Evolutionary conservation across 2,888 invertebrate genomes (phyloP).

Genomic region (Parochlus steinenii): DNA sequence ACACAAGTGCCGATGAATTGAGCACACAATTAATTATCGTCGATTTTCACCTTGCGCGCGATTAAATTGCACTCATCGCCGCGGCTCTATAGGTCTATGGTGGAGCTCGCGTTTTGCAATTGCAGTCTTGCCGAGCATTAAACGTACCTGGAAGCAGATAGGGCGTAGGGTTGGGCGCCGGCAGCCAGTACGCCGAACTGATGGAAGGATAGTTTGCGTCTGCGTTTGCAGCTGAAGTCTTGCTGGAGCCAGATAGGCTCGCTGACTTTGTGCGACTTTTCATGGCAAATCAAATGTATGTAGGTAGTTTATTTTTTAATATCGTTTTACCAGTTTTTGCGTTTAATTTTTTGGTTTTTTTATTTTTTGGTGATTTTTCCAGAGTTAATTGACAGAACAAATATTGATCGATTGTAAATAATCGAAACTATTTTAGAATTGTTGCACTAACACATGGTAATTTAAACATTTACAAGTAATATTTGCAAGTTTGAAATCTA

Average conservation of each 20-base stretch:
- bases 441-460: too few relatives aligned
- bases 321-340: slow-evolving; percentile 1
- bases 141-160: slow-evolving; percentile 67
- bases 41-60: too few relatives aligned
- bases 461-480: too few relatives aligned
- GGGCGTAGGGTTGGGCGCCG: slow-evolving; percentile 61
- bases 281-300: too few relatives aligned
- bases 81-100: too few relatives aligned
- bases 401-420: too few relatives aligned
- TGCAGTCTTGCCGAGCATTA: not conserved
- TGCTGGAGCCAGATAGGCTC: slow-evolving; percentile 12
- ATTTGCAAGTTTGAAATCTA: too few relatives aligned
- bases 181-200: slow-evolving; percentile 71
- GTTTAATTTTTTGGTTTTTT: slow-evolving; percentile 1
- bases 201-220: slow-evolving; percentile 50
- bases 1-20: too few relatives aligned
- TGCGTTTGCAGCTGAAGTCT: slow-evolving; percentile 14
- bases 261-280: slow-evolving; percentile 19
- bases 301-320: slow-evolving; percentile 14
- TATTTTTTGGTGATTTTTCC: slow-evolving; percentile 2
- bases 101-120: too few relatives aligned
- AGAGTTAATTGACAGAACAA: slow-evolving; percentile 1
- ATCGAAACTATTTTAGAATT: too few relatives aligned
- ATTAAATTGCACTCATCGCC: too few relatives aligned
- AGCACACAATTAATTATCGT: too few relatives aligned